Evolutionary conservation across 1,140 invertebrate genomes (phyloP), one percentile per base, ranked within the genome.

Genomic region (Trachelipus rathkii): DNA sequence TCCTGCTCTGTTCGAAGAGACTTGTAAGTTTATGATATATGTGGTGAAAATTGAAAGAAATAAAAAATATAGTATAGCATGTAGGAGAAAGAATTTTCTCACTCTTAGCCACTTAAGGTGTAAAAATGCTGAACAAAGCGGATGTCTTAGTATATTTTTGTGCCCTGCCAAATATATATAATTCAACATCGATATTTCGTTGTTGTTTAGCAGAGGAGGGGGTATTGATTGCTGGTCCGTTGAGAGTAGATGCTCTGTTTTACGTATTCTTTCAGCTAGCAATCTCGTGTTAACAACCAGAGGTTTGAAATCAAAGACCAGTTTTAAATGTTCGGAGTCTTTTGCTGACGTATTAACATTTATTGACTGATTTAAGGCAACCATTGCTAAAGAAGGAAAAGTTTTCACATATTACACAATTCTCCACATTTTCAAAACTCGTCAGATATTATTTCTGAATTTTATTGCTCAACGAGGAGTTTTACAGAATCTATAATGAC

Each of bases 31-130:
- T 11, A 80, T 21, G 10, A 80, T 75, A 44, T 77, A 80, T 24
- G 53, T 74, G 10, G 77, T 78, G 11, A 80, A 72, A 50, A 74
- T 78, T 6, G 76, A 44, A 7, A 80, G 77, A 66, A 80, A 80
- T 46, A 92, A 88, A 74, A 92, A 89, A 84, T 92, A 93, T 81
- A 94, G 90, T 68, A 94, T 87, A 74, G 94, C 85, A 76, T 92
- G 87, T 0, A 89, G 91, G 9, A 93, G 89, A 82, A 94, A 94
- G 82, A 93, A 94, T 84, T 93, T 93, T 23, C 92, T 87, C 78
- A 95, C 93, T 84, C 94, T 94, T 79, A 93, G 90, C 93, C 93
- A 95, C 84, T 82, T 82, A 10, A 82, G 73, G 71, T 82, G 82
- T 19, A 82, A 76, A 70, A 82, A 82, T 23, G 81, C 75, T 45